These are phyloP conservation scores for Eidolon dupreanum DNA, from an alignment of 2,797 vertebrate species.

Conservation along the genomic window DNA sequence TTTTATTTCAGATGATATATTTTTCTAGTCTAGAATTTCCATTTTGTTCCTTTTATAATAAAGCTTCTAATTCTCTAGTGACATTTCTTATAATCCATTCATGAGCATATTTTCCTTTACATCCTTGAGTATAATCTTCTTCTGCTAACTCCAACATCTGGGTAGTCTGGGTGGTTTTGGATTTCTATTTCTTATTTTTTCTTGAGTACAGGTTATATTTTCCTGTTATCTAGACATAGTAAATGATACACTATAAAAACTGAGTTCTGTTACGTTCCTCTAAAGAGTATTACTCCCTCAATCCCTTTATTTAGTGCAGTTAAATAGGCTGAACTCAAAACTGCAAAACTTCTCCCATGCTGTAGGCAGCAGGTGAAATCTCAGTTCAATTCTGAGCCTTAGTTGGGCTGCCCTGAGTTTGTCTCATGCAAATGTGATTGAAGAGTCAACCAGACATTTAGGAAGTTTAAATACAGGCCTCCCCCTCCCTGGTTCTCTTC, in stretches of 20 bases:
- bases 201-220: not conserved
- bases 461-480: not conserved
- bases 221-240: not conserved
- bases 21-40: not conserved
- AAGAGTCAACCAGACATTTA: not conserved
- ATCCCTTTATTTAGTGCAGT: too few relatives aligned
- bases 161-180: not conserved
- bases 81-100: not conserved
- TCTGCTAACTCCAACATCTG: not conserved
- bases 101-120: not conserved
- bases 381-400: not conserved
- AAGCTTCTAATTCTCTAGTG: not conserved
- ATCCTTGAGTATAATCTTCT: not conserved
- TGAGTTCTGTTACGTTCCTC: not conserved
- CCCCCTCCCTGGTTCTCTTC: not conserved
- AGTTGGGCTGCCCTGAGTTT: not conserved
- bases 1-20: not conserved
- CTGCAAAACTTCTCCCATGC: not conserved
- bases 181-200: not conserved
- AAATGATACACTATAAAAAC: not conserved
- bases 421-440: not conserved
- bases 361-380: not conserved
- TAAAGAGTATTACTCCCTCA: not conserved
- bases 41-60: not conserved
- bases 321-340: not conserved